Evolutionary conservation across 2,113 vertebrate genomes (phyloP).

Genomic region (Fulmarus glacialis): DNA sequence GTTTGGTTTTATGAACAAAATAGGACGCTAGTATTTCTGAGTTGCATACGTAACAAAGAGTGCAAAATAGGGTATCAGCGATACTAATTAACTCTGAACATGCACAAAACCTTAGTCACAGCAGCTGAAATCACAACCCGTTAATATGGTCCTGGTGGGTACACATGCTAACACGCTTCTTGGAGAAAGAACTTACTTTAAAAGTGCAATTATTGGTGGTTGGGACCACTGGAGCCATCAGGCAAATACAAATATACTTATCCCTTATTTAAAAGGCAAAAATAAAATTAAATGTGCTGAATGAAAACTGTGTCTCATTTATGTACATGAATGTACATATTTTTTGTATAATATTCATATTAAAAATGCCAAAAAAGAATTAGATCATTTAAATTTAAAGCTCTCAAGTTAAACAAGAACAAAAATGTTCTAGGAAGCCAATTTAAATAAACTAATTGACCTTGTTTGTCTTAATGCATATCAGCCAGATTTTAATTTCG

Average conservation of each 20-base stretch:
- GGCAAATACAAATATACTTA: background rate
- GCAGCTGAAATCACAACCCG: background rate
- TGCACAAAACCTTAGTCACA: background rate
- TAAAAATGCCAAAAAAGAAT: background rate
- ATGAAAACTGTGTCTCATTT: slow-evolving; percentile 3
- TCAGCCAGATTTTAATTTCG: slow-evolving; percentile 30
- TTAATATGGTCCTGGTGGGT: background rate
- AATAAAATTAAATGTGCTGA: slow-evolving; percentile 5
- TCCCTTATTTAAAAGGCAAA: background rate
- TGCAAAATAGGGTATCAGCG: background rate
- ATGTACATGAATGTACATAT: background rate
- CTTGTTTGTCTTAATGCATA: slow-evolving; percentile 25
- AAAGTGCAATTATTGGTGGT: background rate
- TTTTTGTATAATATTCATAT: background rate
- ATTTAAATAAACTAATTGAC: slow-evolving; percentile 29
- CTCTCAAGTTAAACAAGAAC: slow-evolving; percentile 39
- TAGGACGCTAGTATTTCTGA: background rate
- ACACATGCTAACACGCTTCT: fast-evolving
- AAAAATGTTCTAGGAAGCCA: slow-evolving; percentile 27
- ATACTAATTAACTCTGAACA: background rate
- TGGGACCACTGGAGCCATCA: background rate
- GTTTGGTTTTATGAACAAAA: background rate
- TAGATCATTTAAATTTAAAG: slow-evolving; percentile 27
- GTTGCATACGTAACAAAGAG: background rate
- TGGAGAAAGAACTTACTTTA: background rate